Evolutionary conservation across 2,113 vertebrate species (phyloP).

Genomic region (Dromas ardeola): DNA sequence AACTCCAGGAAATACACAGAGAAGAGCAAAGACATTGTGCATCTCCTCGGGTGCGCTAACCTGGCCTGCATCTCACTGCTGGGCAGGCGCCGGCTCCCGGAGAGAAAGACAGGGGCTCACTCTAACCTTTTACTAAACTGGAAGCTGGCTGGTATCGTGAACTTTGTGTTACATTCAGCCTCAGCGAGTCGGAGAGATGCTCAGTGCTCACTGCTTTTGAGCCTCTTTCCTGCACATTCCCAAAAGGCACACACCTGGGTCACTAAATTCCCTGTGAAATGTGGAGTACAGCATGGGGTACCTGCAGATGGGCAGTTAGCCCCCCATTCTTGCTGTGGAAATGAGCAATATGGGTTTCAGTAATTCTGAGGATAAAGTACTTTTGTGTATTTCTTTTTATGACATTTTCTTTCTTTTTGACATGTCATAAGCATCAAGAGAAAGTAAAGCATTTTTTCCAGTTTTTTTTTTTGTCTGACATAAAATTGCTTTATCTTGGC

Average conservation of each 20-base stretch:
- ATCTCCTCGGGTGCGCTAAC: fast-evolving
- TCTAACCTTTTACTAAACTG: background rate
- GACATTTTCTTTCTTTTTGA: background rate
- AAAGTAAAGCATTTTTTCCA: background rate
- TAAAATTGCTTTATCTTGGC: background rate
- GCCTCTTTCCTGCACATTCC: background rate
- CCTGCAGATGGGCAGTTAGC: background rate
- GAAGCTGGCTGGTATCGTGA: background rate
- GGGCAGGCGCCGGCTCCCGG: fast-evolving
- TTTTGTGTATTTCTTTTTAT: background rate
- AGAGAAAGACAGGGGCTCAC: background rate
- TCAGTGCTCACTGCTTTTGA: background rate
- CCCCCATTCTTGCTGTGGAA: background rate
- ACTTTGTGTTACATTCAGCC: background rate
- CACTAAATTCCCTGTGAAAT: background rate
- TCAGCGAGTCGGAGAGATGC: fast-evolving
- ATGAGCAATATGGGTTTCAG: background rate
- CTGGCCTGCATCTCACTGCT: too few relatives aligned
- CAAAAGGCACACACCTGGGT: background rate
- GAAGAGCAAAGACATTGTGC: background rate
- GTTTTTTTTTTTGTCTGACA: background rate
- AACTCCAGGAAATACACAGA: background rate
- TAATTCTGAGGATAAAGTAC: background rate
- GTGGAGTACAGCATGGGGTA: background rate
- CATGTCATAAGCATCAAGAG: background rate